A percentile compares a stretch with the other conserved stretches of the same genome.
Evolutionary conservation across 2,113 vertebrate species (phyloP).

Genomic region (Hydropotes inermis): DNA sequence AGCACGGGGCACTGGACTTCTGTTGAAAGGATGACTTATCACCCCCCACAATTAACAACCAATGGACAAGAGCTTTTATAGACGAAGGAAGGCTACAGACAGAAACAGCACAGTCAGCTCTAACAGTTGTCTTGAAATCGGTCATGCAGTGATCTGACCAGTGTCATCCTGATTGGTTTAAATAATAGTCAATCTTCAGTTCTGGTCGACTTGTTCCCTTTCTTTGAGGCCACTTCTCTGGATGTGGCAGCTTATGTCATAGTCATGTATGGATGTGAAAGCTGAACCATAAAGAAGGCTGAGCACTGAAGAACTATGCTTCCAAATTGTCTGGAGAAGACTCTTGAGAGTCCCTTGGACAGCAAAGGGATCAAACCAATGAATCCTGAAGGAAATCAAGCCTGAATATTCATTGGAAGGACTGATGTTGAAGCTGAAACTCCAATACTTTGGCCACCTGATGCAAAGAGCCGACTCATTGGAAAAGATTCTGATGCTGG

Average conservation of each 20-base stretch:
- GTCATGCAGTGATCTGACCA: background rate
- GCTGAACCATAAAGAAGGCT: background rate
- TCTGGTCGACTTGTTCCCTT: background rate
- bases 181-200: background rate
- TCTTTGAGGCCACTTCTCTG: background rate
- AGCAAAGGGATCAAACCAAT: background rate
- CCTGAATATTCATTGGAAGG: background rate
- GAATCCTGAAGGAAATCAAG: background rate
- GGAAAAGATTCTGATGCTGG: background rate
- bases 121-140: background rate
- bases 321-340: background rate
- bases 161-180: background rate
- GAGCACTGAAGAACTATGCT: background rate
- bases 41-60: background rate
- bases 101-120: background rate
- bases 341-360: background rate
- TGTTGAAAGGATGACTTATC: background rate
- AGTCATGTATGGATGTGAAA: background rate
- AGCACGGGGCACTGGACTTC: background rate
- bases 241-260: background rate
- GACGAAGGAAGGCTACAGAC: background rate
- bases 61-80: background rate
- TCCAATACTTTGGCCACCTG: background rate
- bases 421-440: background rate
- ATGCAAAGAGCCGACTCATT: background rate